A percentile compares a stretch with the other conserved stretches of the same genome.
Evolutionary conservation across 2,113 vertebrate genomes (phyloP).

Genomic region (Eublepharis macularius): DNA sequence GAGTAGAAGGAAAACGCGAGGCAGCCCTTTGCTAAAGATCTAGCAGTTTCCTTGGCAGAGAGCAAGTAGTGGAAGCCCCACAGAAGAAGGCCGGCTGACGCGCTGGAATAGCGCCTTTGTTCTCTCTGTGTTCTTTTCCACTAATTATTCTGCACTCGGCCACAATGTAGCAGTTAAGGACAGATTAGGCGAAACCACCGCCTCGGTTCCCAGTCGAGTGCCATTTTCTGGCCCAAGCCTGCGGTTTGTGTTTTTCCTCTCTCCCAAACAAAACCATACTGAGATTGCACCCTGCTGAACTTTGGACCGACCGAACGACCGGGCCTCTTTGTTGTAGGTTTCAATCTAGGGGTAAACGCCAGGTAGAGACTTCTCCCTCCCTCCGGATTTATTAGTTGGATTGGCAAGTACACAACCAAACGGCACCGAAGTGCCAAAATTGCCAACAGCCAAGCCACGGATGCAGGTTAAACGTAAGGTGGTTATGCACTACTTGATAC

Average conservation of each 20-base stretch:
- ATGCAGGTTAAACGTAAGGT: not conserved
- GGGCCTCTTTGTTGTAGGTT: constrained; percentile 52
- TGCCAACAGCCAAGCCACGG: not conserved
- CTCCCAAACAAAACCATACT: constrained; percentile 57
- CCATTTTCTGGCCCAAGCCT: constrained; percentile 42
- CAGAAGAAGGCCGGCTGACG: constrained; percentile 34
- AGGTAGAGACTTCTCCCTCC: not conserved
- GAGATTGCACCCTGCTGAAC: constrained; percentile 73
- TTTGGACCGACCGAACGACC: constrained; percentile 71
- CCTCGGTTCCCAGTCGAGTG: constrained; percentile 37
- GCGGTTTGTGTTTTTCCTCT: constrained; percentile 57
- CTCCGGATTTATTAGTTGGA: not conserved
- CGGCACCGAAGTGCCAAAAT: not conserved
- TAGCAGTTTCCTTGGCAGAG: not conserved
- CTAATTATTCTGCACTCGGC: constrained; percentile 61
- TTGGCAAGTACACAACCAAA: not conserved
- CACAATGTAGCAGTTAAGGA: constrained; percentile 61
- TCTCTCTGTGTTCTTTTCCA: constrained; percentile 57
- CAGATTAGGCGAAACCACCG: constrained; percentile 59
- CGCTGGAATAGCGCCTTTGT: constrained; percentile 60
- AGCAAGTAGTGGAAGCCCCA: constrained; percentile 24
- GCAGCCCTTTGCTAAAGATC: constrained; percentile 11
- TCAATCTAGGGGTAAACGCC: constrained; percentile 37
- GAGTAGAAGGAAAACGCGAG: not conserved
- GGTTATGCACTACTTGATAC: not conserved